Evolutionary conservation across 2,113 vertebrate genomes (phyloP).

Genomic region (Pteronura brasiliensis): DNA sequence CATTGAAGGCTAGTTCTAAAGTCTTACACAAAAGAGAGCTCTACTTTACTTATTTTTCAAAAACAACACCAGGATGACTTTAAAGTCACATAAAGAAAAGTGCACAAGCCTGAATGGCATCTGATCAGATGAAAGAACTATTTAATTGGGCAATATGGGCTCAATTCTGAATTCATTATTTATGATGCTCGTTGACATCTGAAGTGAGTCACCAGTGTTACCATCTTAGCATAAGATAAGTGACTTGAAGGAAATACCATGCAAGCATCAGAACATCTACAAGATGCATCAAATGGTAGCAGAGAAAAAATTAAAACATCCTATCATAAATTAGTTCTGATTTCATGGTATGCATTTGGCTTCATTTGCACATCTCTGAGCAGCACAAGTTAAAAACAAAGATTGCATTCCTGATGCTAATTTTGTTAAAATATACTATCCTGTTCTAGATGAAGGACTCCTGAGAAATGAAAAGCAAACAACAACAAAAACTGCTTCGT

Average conservation of each 20-base stretch:
- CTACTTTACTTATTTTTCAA: neutral
- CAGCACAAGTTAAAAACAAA: conserved; percentile 20
- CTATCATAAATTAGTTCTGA: neutral
- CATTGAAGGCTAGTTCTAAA: neutral
- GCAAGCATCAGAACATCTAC: neutral
- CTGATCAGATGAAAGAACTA: conserved; percentile 44
- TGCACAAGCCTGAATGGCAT: conserved; percentile 1
- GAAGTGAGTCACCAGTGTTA: neutral
- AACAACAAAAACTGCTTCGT: neutral
- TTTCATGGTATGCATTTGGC: neutral
- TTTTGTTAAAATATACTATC: neutral
- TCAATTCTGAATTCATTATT: conserved; percentile 63
- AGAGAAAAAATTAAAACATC: neutral
- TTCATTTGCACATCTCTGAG: neutral
- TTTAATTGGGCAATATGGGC: conserved; percentile 44
- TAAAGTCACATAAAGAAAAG: conserved; percentile 44
- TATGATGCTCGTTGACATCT: conserved; percentile 34
- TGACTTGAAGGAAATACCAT: conserved; percentile 22
- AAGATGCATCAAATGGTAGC: neutral
- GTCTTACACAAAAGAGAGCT: neutral
- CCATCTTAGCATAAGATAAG: neutral
- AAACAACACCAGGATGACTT: conserved; percentile 16
- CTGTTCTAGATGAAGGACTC: neutral
- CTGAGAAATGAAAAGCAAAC: neutral
- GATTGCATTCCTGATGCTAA: neutral